A percentile compares a stretch with the other conserved stretches of the same genome.
phyloP scores from a whole-genome alignment of 2,113 vertebrate genomes.

The Archocentrus centrarchus region DNA sequence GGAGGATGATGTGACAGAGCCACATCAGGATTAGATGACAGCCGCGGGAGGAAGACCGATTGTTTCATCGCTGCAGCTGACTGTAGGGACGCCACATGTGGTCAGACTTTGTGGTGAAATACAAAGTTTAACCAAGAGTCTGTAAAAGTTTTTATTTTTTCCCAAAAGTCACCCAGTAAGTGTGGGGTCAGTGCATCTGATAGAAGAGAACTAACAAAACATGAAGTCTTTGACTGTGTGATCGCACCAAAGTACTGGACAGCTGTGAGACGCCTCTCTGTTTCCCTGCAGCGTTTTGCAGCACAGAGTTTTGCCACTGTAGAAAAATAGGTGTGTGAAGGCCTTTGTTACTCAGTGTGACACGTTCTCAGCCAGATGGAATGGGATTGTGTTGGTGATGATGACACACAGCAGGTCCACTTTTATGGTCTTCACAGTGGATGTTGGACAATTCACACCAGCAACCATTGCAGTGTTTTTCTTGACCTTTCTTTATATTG shows the following conservation, averaged over 20 bases:
- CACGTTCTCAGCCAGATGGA: not conserved
- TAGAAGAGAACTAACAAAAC: too few species aligned
- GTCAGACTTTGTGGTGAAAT: not conserved
- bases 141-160: not conserved
- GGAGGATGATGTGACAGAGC: too few species aligned
- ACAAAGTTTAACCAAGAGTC: not conserved
- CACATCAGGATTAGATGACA: not conserved
- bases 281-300: too few species aligned
- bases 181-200: not conserved
- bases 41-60: not conserved
- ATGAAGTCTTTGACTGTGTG: not conserved
- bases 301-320: too few species aligned
- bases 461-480: not conserved
- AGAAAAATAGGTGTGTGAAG: too few species aligned
- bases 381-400: not conserved
- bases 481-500: rapidly evolving
- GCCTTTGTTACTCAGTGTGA: not conserved
- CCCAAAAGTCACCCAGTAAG: not conserved
- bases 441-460: not conserved
- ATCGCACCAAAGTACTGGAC: not conserved
- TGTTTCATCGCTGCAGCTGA: too few species aligned
- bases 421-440: not conserved
- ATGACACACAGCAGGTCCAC: not conserved
- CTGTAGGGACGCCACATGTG: not conserved
- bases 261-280: too few species aligned